Conservation (phyloP, 2,113 vertebrate species). For the Egretta garzetta region DNA sequence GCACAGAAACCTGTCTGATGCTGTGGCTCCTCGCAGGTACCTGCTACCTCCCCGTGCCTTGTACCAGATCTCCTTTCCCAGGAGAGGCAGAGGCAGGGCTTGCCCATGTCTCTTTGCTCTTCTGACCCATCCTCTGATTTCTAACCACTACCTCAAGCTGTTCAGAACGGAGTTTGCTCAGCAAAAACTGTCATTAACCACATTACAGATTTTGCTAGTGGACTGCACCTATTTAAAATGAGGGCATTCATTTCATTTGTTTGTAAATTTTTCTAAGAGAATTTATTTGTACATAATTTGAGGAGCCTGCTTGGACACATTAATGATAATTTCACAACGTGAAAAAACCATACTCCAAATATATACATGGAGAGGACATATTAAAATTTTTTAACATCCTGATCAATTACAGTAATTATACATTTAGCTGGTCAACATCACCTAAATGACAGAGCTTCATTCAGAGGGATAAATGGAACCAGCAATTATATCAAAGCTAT, state of each 20-base stretch:
- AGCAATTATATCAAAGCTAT: conserved; percentile 29
- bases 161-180: not conserved
- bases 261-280: not conserved
- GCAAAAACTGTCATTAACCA: not conserved
- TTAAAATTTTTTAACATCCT: not conserved
- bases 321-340: not conserved
- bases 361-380: not conserved
- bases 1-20: not conserved
- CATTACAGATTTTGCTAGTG: not conserved
- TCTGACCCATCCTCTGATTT: not conserved
- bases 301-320: not conserved
- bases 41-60: rapidly evolving
- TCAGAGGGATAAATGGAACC: conserved; percentile 38
- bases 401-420: conserved; percentile 40
- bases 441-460: conserved; percentile 11
- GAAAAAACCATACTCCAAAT: not conserved
- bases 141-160: not conserved
- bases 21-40: not conserved
- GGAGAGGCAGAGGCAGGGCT: not conserved
- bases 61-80: not conserved
- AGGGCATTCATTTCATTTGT: not conserved
- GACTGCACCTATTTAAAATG: not conserved
- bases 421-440: conserved; percentile 32
- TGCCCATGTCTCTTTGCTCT: not conserved
- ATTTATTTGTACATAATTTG: not conserved